phyloP scores from a whole-genome alignment of 2,113 vertebrate genomes.

The Pseudorasbora parva region DNA sequence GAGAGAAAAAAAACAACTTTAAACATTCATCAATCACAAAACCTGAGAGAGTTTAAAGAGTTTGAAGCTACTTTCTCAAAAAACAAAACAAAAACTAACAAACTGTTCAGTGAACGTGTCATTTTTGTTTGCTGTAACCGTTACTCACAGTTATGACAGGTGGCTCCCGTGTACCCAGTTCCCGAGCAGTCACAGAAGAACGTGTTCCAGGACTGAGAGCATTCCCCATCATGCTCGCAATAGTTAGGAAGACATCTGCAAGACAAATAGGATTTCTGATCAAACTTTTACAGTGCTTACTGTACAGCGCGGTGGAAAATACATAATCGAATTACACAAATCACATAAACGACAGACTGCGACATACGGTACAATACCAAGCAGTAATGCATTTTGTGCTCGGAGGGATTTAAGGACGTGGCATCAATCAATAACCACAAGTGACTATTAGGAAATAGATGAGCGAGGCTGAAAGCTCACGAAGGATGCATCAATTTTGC shows the following conservation, averaged over 20 bases:
- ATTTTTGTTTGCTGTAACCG: neutral
- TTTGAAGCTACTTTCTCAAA: neutral
- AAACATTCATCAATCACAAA: neutral
- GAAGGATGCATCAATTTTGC: slow-evolving; percentile 33
- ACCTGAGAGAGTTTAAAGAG: neutral
- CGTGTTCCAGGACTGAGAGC: slow-evolving; percentile 82
- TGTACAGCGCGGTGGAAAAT: neutral
- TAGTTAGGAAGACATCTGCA: slow-evolving; percentile 84
- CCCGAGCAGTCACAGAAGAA: slow-evolving; percentile 83
- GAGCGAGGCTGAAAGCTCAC: slow-evolving; percentile 28
- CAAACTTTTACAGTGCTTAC: neutral
- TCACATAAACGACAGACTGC: slow-evolving; percentile 6
- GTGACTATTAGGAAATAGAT: slow-evolving; percentile 42
- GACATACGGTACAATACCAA: neutral
- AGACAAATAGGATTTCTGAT: neutral
- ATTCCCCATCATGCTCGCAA: slow-evolving; percentile 85
- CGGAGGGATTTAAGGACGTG: neutral
- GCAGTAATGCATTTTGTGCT: slow-evolving; percentile 14
- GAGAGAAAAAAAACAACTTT: neutral
- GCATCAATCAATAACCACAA: slow-evolving; percentile 41
- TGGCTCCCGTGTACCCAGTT: slow-evolving; percentile 80
- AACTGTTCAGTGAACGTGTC: neutral
- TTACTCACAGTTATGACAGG: slow-evolving; percentile 86
- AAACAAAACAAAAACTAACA: no score
- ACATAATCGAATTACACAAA: slow-evolving; percentile 17